Base-by-base conservation (phyloP, 2,888 invertebrate species). In the Drosophila mercatorum region DNA sequence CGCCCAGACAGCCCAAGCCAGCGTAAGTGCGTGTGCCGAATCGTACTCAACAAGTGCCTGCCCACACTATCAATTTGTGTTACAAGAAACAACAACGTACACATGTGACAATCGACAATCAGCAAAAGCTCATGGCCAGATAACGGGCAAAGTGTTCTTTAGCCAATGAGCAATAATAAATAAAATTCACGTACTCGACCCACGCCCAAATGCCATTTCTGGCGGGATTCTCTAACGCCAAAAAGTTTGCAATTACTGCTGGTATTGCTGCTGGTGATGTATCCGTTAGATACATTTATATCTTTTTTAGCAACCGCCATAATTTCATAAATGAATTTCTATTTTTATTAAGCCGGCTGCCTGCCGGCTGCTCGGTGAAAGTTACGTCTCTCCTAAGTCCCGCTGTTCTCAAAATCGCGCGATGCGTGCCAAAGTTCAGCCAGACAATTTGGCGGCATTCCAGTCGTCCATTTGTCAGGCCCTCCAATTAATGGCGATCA, bases 1-100 rank as follows among this genome's bases (percentile, higher is more conserved):
- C 74, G 82, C 69, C 75, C 78, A 87, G 87, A 81, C 81, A 68
- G 59, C 71, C 57, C 65, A 69, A 71, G n/a, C 22, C 52, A 67
- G 36, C 64, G 84, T 84, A 88, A 84, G 84, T 84, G 74, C 59
- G 68, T 71, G 47, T 17, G 12, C 8, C 46, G 6, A 2, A 49
- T 10, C 10, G 34, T 34, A 41, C 3, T 49, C 14, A 60, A 59
- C 69, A 62, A 72, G 79, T 74, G 65, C 64, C 59, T 56, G 44
- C 52, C 52, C 58, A 28, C 51, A n/a, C 46, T 62, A 75, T 62
- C 78, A 61, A 49, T 46, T 58, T n/a, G 7, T 17, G 31, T 26
- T 66, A 49, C n/a, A 44, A 56, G 26, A 47, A 14, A 22, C 10
- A 51, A 64, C 57, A 8, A 47, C 66, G 46, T 38, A 41, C 26